These are phyloP conservation scores for Anticlea derivata DNA, from an alignment of 2,888 invertebrate genomes.

Conservation along the genomic window DNA sequence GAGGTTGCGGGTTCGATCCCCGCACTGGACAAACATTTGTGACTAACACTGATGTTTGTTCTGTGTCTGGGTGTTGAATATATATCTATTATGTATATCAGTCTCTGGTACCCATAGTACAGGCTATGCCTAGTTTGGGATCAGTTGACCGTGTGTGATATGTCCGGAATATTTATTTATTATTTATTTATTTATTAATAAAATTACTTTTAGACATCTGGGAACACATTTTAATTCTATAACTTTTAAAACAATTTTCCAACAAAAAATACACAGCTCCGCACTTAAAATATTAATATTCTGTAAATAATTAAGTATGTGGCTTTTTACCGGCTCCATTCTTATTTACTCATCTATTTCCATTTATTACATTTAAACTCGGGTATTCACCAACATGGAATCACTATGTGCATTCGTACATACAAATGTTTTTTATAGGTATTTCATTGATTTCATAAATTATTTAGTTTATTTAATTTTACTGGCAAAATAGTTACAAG, in stretches of 20 bases:
- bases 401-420: conserved; percentile 20
- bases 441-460: neutral
- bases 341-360: conserved; percentile 11
- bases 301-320: conserved; percentile 37
- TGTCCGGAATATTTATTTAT: too few species aligned
- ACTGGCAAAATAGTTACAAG: conserved; percentile 39
- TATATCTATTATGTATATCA: too few species aligned
- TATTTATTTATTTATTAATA: conserved; percentile 24
- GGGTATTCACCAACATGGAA: conserved; percentile 24
- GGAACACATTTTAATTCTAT: conserved; percentile 69
- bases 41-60: too few species aligned
- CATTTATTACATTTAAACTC: conserved; percentile 24
- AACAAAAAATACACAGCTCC: conserved; percentile 58
- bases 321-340: conserved; percentile 22
- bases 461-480: neutral
- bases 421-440: neutral
- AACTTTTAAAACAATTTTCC: conserved; percentile 68
- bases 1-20: too few species aligned
- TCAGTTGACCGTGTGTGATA: too few species aligned
- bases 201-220: conserved; percentile 29
- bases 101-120: too few species aligned
- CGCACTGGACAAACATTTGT: too few species aligned
- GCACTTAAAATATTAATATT: conserved; percentile 35
- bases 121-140: too few species aligned
- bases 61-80: too few species aligned